These are phyloP conservation scores for Anthopleura xanthogrammica DNA, from an alignment of 92 coral and sea anemone genomes.

Conservation along the genomic window DNA sequence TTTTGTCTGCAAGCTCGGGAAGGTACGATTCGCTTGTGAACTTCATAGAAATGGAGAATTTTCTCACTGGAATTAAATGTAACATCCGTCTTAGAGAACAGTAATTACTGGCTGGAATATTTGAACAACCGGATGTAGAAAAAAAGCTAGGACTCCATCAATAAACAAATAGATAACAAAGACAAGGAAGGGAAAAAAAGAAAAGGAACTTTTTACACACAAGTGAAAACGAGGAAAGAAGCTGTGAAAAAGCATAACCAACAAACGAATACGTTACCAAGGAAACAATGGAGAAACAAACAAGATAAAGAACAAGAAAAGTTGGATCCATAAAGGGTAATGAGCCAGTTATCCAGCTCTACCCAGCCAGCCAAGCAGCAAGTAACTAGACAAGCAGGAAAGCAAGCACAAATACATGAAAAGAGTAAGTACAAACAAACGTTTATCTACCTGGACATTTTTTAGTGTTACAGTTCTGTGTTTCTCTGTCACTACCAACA, in stretches of 20 bases:
- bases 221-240: no score
- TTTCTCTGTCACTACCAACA: neutral
- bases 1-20: neutral
- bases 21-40: neutral
- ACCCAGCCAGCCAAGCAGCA: neutral
- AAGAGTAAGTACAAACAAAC: neutral
- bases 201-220: no score
- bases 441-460: conserved; percentile 7
- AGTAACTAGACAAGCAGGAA: neutral
- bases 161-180: neutral
- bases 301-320: neutral
- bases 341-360: no score
- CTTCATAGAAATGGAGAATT: neutral
- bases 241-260: no score
- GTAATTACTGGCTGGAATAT: neutral
- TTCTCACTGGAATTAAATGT: neutral
- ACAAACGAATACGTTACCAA: no score
- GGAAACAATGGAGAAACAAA: neutral
- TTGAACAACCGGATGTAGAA: no score
- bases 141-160: no score
- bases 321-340: no score
- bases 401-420: neutral
- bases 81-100: neutral
- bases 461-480: conserved; percentile 5
- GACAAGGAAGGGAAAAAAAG: neutral